A percentile compares a stretch with the other conserved stretches of the same genome.
These are phyloP conservation scores for Lithodes maja DNA, from an alignment of 2,888 invertebrate species.

Conservation along the genomic window DNA sequence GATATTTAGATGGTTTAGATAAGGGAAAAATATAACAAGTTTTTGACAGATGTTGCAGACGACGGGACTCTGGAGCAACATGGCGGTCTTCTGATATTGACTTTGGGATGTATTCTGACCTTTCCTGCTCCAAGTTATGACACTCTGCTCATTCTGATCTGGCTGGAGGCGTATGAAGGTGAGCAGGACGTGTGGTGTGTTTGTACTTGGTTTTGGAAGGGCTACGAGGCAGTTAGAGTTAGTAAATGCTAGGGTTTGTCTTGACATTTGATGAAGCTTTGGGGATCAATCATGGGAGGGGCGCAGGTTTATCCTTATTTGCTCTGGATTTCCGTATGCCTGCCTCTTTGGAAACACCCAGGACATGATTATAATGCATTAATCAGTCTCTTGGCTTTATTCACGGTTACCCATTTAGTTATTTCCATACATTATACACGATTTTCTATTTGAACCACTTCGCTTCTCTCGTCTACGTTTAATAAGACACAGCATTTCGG, in stretches of 20 bases:
- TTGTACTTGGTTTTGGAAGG: not conserved
- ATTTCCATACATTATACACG: no score
- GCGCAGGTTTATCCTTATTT: not conserved
- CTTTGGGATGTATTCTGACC: slow-evolving; percentile 34
- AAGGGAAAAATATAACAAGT: not conserved
- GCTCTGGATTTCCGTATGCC: not conserved
- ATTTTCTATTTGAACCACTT: no score
- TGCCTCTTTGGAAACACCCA: not conserved
- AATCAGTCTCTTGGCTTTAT: no score
- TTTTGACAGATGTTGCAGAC: slow-evolving; percentile 34
- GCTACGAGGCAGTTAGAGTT: not conserved
- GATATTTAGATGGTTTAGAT: not conserved
- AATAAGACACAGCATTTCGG: no score
- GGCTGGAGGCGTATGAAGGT: slow-evolving; percentile 42
- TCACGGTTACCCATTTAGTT: no score
- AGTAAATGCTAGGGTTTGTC: not conserved
- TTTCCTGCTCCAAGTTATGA: slow-evolving; percentile 52
- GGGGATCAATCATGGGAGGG: not conserved
- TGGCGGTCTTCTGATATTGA: slow-evolving; percentile 54
- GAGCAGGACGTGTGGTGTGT: not conserved
- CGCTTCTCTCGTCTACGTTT: no score
- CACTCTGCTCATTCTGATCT: slow-evolving; percentile 40
- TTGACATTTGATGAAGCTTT: slow-evolving; percentile 23
- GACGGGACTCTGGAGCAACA: slow-evolving; percentile 30
- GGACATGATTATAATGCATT: not conserved